These are phyloP conservation scores for Syritta pipiens DNA, from an alignment of 2,888 invertebrate species.

Conservation along the genomic window DNA sequence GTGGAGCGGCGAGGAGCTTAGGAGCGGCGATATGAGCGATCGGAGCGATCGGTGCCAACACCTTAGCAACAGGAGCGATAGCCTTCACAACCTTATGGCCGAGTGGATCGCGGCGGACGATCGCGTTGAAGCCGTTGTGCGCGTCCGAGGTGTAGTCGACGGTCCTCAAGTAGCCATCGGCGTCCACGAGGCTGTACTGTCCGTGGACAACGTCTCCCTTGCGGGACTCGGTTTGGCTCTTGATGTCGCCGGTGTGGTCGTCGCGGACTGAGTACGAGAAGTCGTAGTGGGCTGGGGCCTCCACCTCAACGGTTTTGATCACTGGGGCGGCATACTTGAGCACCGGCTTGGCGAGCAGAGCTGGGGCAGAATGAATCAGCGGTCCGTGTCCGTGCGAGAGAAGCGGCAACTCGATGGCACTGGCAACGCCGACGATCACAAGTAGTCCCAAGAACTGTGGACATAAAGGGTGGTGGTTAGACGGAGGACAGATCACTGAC, in stretches of 20 bases:
- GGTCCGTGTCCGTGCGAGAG: conserved; percentile 48
- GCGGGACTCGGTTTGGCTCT: conserved; percentile 81
- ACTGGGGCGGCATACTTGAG: conserved; percentile 70
- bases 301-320: conserved; percentile 75
- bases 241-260: conserved; percentile 81
- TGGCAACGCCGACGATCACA: conserved; percentile 51
- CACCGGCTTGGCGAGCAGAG: conserved; percentile 47
- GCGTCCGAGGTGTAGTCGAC: conserved; percentile 82
- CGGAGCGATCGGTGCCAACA: conserved; percentile 72
- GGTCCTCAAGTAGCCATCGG: conserved; percentile 81
- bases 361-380: conserved; percentile 42
- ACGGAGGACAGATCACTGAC: too few species aligned
- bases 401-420: conserved; percentile 60
- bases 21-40: conserved; percentile 71
- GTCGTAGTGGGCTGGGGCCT: conserved; percentile 80
- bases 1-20: conserved; percentile 28
- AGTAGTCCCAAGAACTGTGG: conserved; percentile 54
- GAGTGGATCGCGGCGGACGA: conserved; percentile 81
- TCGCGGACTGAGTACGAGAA: conserved; percentile 80
- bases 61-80: conserved; percentile 76
- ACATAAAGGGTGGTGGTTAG: too few species aligned
- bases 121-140: conserved; percentile 81
- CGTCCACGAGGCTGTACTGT: conserved; percentile 80
- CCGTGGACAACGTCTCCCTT: conserved; percentile 81
- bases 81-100: conserved; percentile 77